phyloP scores from a whole-genome alignment of 2,888 invertebrate species.

The Homarus gammarus region DNA sequence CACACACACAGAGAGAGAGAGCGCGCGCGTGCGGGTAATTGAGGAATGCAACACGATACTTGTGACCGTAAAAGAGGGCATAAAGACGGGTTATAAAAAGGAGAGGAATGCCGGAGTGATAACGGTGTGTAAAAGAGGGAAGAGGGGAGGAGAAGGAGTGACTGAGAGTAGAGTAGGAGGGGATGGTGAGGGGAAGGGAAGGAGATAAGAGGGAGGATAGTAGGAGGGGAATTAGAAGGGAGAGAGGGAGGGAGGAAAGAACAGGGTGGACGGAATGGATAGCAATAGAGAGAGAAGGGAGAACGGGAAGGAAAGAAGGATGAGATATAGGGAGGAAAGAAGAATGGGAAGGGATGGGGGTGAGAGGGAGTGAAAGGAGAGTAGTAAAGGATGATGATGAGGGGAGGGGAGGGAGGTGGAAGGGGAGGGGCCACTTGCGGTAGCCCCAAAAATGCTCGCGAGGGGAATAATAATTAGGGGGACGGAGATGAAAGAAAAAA shows the following conservation, averaged over 20 bases:
- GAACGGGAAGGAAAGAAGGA: too few species aligned
- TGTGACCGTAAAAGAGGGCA: background rate
- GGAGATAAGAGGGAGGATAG: background rate
- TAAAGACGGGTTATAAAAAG: background rate
- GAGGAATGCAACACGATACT: slow-evolving; percentile 1
- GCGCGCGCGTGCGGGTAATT: background rate
- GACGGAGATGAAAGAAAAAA: too few species aligned
- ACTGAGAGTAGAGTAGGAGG: background rate
- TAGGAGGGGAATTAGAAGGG: background rate
- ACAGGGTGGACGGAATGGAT: too few species aligned
- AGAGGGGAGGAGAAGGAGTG: too few species aligned
- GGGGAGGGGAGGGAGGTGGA: background rate
- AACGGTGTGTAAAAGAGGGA: background rate
- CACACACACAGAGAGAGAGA: background rate
- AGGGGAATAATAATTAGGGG: too few species aligned
- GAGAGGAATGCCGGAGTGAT: background rate
- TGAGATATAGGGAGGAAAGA: too few species aligned
- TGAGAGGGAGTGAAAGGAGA: too few species aligned
- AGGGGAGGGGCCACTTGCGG: background rate
- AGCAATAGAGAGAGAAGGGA: too few species aligned
- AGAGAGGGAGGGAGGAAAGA: background rate
- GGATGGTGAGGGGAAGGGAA: background rate
- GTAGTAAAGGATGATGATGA: background rate
- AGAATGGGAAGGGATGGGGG: too few species aligned
- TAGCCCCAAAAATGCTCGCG: too few species aligned